phyloP scores from a whole-genome alignment of 2,888 invertebrate genomes.

The Temnothorax rugatulus region DNA sequence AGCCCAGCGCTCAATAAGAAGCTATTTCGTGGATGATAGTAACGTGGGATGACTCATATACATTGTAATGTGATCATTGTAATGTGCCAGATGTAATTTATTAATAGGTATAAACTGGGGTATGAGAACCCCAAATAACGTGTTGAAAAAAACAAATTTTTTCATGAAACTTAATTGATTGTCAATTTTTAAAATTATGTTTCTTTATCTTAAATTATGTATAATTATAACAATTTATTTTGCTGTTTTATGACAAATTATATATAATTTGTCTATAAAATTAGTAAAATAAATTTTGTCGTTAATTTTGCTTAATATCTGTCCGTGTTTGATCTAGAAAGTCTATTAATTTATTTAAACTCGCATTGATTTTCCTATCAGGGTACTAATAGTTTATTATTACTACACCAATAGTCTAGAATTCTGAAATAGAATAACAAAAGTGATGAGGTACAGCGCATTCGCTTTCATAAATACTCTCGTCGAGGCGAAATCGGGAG shows the following conservation, averaged over 20 bases:
- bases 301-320: background rate
- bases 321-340: background rate
- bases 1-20: slow-evolving; percentile 12
- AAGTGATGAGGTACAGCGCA: background rate
- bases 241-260: too few relatives aligned
- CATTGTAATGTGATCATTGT: background rate
- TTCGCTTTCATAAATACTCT: background rate
- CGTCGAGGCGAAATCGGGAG: slow-evolving; percentile 30
- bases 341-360: slow-evolving; percentile 1
- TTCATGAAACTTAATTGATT: background rate
- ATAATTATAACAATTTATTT: background rate
- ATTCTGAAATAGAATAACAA: background rate
- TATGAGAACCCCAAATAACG: background rate
- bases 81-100: background rate
- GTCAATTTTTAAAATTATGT: background rate
- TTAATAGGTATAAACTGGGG: slow-evolving; percentile 1
- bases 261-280: slow-evolving; percentile 1
- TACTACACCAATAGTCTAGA: background rate
- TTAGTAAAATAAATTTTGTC: background rate
- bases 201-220: background rate
- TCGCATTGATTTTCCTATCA: background rate
- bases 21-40: background rate
- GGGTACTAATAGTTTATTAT: background rate
- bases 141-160: background rate
- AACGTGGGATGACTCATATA: slow-evolving; percentile 28